Conservation (phyloP, 2,113 vertebrate species). For the Budorcas taxicolor region DNA sequence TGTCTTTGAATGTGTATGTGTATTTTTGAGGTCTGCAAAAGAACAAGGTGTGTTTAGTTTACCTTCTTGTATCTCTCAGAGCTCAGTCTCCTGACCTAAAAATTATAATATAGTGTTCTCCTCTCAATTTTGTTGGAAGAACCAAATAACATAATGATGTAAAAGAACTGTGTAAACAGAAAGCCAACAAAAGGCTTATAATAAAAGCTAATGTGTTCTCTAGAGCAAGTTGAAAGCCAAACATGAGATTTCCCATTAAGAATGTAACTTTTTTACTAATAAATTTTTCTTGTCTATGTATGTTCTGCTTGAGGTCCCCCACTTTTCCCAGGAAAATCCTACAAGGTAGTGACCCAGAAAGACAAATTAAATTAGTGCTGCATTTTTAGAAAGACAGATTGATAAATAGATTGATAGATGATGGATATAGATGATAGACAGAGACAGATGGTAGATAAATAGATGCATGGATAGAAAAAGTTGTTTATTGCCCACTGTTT, state of each 20-base stretch:
- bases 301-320: neutral
- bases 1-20: neutral
- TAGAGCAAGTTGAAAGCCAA: constrained; percentile 5
- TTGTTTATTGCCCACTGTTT: neutral
- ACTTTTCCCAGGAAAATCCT: neutral
- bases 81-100: neutral
- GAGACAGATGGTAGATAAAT: neutral
- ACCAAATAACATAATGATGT: neutral
- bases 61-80: neutral
- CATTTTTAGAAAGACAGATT: neutral
- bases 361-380: neutral
- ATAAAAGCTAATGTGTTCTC: neutral
- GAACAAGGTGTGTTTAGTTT: neutral
- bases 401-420: neutral
- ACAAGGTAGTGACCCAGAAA: neutral
- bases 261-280: neutral
- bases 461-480: neutral
- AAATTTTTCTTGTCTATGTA: neutral
- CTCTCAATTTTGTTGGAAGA: neutral
- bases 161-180: neutral
- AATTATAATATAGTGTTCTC: neutral
- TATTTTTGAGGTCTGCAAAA: neutral
- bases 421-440: neutral
- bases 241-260: neutral
- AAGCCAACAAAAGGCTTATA: neutral